A percentile compares a stretch with the other conserved stretches of the same genome.
Conservation (phyloP, 2,797 vertebrate genomes). For the Synanceia verrucosa region DNA sequence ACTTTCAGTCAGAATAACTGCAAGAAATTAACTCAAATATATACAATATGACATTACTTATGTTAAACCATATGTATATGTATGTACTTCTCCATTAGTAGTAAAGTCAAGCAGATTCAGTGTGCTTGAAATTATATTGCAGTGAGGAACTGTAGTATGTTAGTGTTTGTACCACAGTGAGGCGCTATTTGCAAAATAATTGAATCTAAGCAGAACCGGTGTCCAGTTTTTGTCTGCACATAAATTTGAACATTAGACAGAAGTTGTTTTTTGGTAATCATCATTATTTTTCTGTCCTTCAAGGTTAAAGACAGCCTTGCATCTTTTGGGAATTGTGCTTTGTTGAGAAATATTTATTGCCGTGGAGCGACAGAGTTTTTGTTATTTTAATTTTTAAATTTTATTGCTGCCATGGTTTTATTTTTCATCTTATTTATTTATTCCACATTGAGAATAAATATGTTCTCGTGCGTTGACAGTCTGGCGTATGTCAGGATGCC, state of each 20-base stretch:
- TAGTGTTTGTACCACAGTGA: constrained; percentile 58
- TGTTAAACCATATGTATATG: neutral
- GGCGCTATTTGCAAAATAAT: constrained; percentile 65
- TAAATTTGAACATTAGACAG: neutral
- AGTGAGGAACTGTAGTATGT: neutral
- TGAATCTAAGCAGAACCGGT: neutral
- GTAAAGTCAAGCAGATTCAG: neutral
- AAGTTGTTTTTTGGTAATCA: too few species aligned
- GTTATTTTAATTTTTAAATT: neutral
- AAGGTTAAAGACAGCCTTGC: neutral
- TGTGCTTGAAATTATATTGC: neutral
- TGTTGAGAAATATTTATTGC: neutral
- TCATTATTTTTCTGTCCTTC: neutral
- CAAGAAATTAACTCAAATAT: neutral
- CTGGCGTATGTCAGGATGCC: constrained; percentile 3
- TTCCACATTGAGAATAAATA: neutral
- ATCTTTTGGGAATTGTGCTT: neutral
- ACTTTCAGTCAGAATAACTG: too few species aligned
- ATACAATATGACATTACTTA: neutral
- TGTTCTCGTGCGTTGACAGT: constrained; percentile 17
- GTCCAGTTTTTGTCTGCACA: neutral
- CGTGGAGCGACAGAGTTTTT: fast-evolving
- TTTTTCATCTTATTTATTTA: neutral
- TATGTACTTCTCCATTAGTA: too few species aligned
- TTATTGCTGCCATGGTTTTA: neutral